phyloP scores from a whole-genome alignment of 2,797 vertebrate species.

The Threskiornis aethiopicus region DNA sequence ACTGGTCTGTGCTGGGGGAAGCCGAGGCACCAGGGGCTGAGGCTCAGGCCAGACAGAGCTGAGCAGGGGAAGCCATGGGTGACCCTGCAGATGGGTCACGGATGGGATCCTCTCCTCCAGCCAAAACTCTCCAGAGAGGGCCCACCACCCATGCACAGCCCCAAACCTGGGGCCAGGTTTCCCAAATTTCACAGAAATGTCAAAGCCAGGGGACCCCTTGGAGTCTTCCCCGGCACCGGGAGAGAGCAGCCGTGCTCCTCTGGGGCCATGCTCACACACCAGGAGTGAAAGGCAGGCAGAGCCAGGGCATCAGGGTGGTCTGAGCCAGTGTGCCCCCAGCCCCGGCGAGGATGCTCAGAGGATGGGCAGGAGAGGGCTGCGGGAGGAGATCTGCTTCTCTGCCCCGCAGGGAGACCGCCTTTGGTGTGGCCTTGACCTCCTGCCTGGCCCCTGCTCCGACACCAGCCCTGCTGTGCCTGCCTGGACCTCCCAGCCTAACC shows the following conservation, averaged over 20 bases:
- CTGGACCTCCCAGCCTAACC: neutral
- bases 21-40: rapidly evolving
- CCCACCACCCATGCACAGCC: neutral
- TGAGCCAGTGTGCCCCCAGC: rapidly evolving
- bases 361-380: neutral
- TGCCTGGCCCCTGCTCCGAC: neutral
- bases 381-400: neutral
- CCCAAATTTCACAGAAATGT: neutral
- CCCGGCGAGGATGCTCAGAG: neutral
- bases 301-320: no score
- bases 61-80: neutral
- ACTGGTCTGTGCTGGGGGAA: neutral
- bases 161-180: neutral
- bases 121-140: neutral
- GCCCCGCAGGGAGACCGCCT: neutral
- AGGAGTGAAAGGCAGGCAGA: neutral
- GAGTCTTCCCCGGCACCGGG: neutral
- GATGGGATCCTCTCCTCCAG: neutral
- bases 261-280: rapidly evolving
- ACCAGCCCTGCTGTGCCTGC: neutral
- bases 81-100: rapidly evolving
- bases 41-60: neutral
- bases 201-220: neutral
- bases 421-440: neutral
- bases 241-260: neutral